Evolutionary conservation across 2,888 invertebrate genomes (phyloP).

Genomic region (Tanypteryx hageni): DNA sequence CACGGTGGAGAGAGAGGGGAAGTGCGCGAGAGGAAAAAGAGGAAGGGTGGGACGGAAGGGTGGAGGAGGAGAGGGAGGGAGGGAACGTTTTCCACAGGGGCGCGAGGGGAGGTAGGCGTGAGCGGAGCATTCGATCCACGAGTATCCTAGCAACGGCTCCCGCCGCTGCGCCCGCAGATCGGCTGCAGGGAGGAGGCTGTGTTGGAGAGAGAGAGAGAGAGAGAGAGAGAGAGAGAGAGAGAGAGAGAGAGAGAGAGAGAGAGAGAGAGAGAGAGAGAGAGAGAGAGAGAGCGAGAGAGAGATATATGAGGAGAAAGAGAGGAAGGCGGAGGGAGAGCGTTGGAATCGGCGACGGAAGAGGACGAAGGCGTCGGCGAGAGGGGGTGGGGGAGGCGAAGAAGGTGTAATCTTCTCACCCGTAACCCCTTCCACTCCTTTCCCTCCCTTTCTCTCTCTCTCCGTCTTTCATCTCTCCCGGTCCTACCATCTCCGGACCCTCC

Average conservation of each 20-base stretch:
- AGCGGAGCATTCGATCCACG: conserved; percentile 60
- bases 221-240: not conserved
- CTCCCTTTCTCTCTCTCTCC: not conserved
- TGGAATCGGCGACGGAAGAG: not conserved
- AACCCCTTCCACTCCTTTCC: too few species aligned
- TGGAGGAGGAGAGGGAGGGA: not conserved
- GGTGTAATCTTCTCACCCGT: too few species aligned
- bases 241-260: not conserved
- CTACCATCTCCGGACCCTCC: not conserved
- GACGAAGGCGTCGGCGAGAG: not conserved
- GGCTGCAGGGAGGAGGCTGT: conserved; percentile 20
- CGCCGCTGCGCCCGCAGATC: not conserved
- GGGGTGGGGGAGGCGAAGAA: not conserved
- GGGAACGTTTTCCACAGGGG: too few species aligned
- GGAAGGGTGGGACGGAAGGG: not conserved
- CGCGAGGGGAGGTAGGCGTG: not conserved
- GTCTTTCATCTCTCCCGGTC: not conserved
- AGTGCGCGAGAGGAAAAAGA: not conserved
- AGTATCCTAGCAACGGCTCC: conserved; percentile 61
- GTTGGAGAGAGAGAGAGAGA: not conserved
- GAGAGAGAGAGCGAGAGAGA: not conserved
- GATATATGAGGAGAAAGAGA: not conserved
- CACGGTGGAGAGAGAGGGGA: too few species aligned
- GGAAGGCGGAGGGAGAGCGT: not conserved
- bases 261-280: not conserved